phyloP scores from a whole-genome alignment of 23 tunicate species.

The Phallusia fumigata region DNA sequence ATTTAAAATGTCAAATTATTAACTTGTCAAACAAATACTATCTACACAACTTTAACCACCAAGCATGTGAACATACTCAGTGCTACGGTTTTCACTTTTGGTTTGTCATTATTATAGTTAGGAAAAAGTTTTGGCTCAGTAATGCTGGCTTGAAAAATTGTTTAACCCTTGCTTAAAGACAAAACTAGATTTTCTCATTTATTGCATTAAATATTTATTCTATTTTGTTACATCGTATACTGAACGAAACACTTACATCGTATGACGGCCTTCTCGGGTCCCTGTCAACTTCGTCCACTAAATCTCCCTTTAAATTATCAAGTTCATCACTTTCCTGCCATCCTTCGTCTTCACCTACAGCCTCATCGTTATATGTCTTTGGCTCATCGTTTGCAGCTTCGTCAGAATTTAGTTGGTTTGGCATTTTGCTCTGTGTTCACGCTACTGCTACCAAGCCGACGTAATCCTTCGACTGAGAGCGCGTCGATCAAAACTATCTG shows the following conservation, averaged over 20 bases:
- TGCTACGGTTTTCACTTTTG: too few species aligned
- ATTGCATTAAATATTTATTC: too few species aligned
- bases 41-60: too few species aligned
- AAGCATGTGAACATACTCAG: too few species aligned
- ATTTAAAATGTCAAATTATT: too few species aligned
- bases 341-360: conserved; percentile 37
- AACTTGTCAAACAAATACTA: too few species aligned
- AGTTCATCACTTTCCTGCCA: conserved; percentile 49
- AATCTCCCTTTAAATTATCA: conserved; percentile 69
- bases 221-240: too few species aligned
- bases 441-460: background rate
- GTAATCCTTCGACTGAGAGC: conserved; percentile 4
- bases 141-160: too few species aligned
- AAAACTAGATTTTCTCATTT: too few species aligned
- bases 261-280: conserved; percentile 28
- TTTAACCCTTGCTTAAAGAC: too few species aligned
- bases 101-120: too few species aligned
- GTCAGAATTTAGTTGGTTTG: conserved; percentile 55
- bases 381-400: conserved; percentile 81
- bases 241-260: conserved; percentile 31
- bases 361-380: conserved; percentile 64
- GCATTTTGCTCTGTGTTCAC: conserved; percentile 25
- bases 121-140: too few species aligned
- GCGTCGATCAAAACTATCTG: conserved; percentile 22
- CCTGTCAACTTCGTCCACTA: conserved; percentile 61